Conservation (phyloP, 2,797 vertebrate genomes). For the Semotilus atromaculatus region DNA sequence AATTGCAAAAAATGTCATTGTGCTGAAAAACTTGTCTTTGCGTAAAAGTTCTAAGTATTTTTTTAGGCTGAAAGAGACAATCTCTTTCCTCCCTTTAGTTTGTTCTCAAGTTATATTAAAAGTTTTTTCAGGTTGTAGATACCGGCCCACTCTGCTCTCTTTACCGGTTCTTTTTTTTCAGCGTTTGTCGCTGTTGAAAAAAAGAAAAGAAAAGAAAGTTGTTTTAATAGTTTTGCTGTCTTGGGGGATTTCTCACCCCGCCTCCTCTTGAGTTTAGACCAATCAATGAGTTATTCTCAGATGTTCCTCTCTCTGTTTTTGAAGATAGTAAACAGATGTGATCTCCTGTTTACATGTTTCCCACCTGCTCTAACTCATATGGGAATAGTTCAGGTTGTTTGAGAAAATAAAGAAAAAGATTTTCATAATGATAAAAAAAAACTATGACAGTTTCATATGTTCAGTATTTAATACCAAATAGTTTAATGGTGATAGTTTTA, state of each 20-base stretch:
- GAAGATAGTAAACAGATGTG: not conserved
- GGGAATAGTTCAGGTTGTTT: not conserved
- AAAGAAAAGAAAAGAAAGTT: not conserved
- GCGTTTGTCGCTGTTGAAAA: not conserved
- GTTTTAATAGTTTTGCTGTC: not conserved
- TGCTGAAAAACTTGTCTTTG: not conserved
- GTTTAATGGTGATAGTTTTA: too few species aligned
- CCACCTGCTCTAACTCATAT: not conserved
- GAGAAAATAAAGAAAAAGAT: too few species aligned
- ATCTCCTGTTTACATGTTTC: not conserved
- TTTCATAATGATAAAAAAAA: too few species aligned
- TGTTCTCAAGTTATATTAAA: not conserved
- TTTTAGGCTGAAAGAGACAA: not conserved
- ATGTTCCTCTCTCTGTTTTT: not conserved
- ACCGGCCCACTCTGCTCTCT: not conserved
- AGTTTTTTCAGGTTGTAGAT: not conserved
- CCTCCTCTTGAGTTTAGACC: not conserved
- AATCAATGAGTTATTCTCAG: not conserved
- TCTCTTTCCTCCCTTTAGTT: not conserved
- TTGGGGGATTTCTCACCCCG: not conserved
- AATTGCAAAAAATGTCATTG: slow-evolving; percentile 9
- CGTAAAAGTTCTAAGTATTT: not conserved
- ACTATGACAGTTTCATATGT: too few species aligned
- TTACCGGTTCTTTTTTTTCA: too few species aligned
- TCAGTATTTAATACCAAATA: too few species aligned